Evolutionary conservation across 2,888 invertebrate species (phyloP).

Genomic region (Drosophila differens): DNA sequence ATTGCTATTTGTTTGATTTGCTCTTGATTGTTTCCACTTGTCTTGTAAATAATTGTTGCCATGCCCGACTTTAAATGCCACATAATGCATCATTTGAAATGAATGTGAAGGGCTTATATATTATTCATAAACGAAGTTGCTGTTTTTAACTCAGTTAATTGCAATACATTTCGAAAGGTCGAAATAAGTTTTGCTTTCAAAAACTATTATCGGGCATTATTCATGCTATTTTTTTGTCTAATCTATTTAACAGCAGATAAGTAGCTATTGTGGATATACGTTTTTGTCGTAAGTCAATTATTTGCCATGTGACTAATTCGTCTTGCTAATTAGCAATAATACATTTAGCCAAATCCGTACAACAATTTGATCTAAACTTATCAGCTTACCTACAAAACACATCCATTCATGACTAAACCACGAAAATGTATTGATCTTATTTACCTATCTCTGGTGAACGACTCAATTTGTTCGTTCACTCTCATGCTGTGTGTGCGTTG

Average conservation of each 20-base stretch:
- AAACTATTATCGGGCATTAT: conserved; percentile 22
- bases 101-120: conserved; percentile 46
- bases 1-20: neutral
- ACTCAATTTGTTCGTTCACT: conserved; percentile 18
- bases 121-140: conserved; percentile 21
- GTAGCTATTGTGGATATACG: neutral
- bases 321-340: neutral
- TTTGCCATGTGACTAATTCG: neutral
- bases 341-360: neutral
- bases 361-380: neutral
- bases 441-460: conserved; percentile 7
- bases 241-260: neutral
- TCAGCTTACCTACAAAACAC: neutral
- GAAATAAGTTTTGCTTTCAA: conserved; percentile 33
- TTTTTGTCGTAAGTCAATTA: neutral
- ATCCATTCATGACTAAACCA: conserved; percentile 10
- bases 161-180: conserved; percentile 32
- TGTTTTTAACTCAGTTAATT: conserved; percentile 32
- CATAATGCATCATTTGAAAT: conserved; percentile 46
- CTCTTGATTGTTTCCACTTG: neutral
- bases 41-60: conserved; percentile 30
- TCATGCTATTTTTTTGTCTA: neutral
- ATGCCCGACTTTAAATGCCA: conserved; percentile 30
- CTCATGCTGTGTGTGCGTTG: neutral
- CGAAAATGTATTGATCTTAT: conserved; percentile 2